A percentile compares a stretch with the other conserved stretches of the same genome.
These are phyloP conservation scores for Pocillopora grandis DNA, from an alignment of 92 coral and sea anemone genomes.

Conservation along the genomic window DNA sequence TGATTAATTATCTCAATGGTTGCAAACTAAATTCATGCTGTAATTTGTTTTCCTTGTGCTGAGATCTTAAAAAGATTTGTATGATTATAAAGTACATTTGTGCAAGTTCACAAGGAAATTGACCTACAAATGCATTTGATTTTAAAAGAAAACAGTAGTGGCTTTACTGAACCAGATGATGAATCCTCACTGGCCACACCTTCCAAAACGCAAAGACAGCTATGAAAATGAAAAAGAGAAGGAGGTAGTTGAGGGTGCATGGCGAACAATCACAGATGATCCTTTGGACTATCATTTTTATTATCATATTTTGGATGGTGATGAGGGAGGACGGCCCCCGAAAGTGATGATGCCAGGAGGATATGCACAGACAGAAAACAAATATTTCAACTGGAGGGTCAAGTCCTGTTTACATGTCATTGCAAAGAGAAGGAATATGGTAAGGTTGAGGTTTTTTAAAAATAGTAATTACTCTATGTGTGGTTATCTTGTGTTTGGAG, in stretches of 20 bases:
- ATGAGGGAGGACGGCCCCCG: slow-evolving; percentile 72
- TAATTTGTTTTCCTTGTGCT: too few species aligned
- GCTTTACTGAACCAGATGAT: slow-evolving; percentile 77
- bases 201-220: slow-evolving; percentile 22
- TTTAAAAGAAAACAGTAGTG: slow-evolving; percentile 55
- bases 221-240: slow-evolving; percentile 54
- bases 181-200: too few species aligned
- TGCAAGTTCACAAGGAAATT: too few species aligned
- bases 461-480: too few species aligned
- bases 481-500: too few species aligned
- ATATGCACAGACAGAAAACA: slow-evolving; percentile 21
- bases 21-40: too few species aligned
- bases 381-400: slow-evolving; percentile 55
- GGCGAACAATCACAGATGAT: slow-evolving; percentile 72
- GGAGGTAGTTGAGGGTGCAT: not conserved
- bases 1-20: too few species aligned
- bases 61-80: too few species aligned
- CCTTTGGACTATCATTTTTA: slow-evolving; percentile 58
- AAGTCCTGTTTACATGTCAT: slow-evolving; percentile 72
- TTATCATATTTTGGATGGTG: slow-evolving; percentile 55
- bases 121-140: too few species aligned
- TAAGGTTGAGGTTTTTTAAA: not conserved
- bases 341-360: slow-evolving; percentile 35
- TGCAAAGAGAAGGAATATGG: slow-evolving; percentile 74
- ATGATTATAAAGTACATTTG: too few species aligned